phyloP scores from a whole-genome alignment of 2,113 vertebrate genomes.

The Talpa occidentalis region DNA sequence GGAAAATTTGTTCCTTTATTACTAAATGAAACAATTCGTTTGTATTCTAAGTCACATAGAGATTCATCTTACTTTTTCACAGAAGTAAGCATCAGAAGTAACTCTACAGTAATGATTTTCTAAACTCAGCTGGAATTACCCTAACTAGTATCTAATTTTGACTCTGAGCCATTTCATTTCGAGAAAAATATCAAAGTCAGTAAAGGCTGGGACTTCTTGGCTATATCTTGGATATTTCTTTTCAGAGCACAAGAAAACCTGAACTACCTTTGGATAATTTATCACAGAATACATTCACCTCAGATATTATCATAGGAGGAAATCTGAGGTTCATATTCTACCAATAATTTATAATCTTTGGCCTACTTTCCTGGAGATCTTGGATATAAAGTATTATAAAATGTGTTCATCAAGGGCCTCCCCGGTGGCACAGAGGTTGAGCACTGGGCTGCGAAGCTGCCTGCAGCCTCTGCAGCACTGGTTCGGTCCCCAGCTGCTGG shows the following conservation, averaged over 20 bases:
- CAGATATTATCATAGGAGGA: background rate
- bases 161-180: background rate
- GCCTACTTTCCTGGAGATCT: background rate
- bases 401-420: no score
- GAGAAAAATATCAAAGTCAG: background rate
- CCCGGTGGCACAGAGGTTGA: no score
- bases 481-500: no score
- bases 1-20: background rate
- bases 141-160: background rate
- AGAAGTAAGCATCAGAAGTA: background rate
- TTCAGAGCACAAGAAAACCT: background rate
- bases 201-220: background rate
- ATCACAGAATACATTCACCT: background rate
- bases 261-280: background rate
- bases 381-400: background rate
- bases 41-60: background rate
- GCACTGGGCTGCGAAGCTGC: no score
- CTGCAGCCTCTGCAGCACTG: no score
- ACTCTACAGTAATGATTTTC: background rate
- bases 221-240: background rate
- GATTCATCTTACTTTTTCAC: background rate
- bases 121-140: background rate
- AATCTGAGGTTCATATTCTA: background rate
- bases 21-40: background rate
- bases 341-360: background rate